A percentile compares a stretch with the other conserved stretches of the same genome.
These are phyloP conservation scores for Euwallacea similis DNA, from an alignment of 1,140 invertebrate genomes.

Conservation along the genomic window DNA sequence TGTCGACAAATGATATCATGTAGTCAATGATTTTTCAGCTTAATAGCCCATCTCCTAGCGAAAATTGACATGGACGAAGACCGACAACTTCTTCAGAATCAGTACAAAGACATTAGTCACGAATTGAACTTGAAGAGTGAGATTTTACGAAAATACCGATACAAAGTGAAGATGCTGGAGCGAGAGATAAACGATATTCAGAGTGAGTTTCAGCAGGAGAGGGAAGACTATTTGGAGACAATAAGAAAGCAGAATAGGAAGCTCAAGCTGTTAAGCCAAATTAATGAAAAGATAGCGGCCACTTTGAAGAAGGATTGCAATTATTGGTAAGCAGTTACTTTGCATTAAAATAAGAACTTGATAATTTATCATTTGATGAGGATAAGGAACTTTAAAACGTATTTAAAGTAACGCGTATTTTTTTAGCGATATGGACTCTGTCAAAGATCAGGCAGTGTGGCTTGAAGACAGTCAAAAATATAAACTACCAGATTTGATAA, in stretches of 20 bases:
- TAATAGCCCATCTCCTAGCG: conserved; percentile 67
- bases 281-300: conserved; percentile 72
- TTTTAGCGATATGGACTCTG: conserved; percentile 64
- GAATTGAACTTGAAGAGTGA: conserved; percentile 75
- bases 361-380: conserved; percentile 1
- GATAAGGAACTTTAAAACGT: not conserved
- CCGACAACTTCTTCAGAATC: conserved; percentile 61
- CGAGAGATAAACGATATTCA: conserved; percentile 79
- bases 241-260: conserved; percentile 77
- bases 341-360: not conserved
- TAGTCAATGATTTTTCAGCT: conserved; percentile 48
- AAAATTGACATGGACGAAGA: conserved; percentile 71
- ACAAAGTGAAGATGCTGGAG: conserved; percentile 68
- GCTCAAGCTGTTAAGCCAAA: conserved; percentile 68
- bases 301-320: conserved; percentile 75
- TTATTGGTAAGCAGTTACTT: conserved; percentile 59
- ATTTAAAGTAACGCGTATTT: not conserved
- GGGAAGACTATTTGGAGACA: conserved; percentile 83
- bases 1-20: not conserved
- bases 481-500: conserved; percentile 69
- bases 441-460: conserved; percentile 74
- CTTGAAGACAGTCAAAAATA: conserved; percentile 76
- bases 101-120: conserved; percentile 75
- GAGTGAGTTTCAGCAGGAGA: conserved; percentile 81
- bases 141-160: conserved; percentile 67